Conservation (phyloP, 1,140 invertebrate genomes). For the Watersipora subatra region DNA sequence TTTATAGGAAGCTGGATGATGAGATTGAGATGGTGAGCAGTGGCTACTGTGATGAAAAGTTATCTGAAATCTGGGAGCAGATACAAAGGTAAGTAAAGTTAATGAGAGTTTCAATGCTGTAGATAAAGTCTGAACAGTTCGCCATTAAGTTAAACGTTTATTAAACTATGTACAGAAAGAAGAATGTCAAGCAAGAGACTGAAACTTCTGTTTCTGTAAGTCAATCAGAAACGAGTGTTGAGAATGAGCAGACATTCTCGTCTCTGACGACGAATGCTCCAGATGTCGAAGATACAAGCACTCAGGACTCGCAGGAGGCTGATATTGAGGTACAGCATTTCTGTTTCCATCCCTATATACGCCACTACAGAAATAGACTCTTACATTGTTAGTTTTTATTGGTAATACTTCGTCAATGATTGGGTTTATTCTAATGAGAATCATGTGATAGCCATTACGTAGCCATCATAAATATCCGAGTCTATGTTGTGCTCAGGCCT, state of each 20-base stretch:
- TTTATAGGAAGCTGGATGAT: constrained; percentile 48
- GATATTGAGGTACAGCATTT: constrained; percentile 1
- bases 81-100: constrained; percentile 50
- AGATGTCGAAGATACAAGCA: background rate
- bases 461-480: too few species aligned
- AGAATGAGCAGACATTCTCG: constrained; percentile 45
- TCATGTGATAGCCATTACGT: too few species aligned
- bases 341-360: background rate
- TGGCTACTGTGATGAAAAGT: constrained; percentile 49
- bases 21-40: constrained; percentile 48
- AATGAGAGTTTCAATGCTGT: background rate
- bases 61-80: constrained; percentile 56
- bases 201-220: constrained; percentile 27
- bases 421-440: too few species aligned
- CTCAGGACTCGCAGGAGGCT: constrained; percentile 17
- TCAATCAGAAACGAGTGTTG: constrained; percentile 53
- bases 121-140: too few species aligned
- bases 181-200: constrained; percentile 54
- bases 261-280: constrained; percentile 13
- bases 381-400: too few species aligned
- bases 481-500: too few species aligned
- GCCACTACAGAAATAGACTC: too few species aligned
- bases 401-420: too few species aligned
- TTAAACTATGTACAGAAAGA: constrained; percentile 43
- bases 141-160: too few species aligned